Evolutionary conservation across 1,140 invertebrate species (phyloP), one percentile per base, ranked within the genome.

Genomic region (Drosophila nigrodunni): DNA sequence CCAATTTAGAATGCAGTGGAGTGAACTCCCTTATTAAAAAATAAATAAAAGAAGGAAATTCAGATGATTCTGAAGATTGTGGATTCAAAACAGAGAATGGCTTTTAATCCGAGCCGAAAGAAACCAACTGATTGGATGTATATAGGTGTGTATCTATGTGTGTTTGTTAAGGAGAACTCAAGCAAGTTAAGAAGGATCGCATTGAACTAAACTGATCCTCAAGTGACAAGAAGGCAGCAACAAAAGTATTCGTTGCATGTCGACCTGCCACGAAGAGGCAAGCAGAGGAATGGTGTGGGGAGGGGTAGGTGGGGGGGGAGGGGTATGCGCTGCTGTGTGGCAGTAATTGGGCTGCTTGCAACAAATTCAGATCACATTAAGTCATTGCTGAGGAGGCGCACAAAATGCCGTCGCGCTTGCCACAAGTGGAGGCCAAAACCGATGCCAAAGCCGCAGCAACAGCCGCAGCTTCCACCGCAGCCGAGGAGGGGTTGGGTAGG

Each of bases 321-420:
- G 34, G 41, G 41, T 30, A 58, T 37, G 25, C 47, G 41, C 4
- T 67, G 58, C 49, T 68, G 58, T 70, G 68, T 70, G 68, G 71
- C 88, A 80, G 74, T 90, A 82, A 90, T 87, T 90, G 87, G 77
- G 74, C 61, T 62, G 82, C 74, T 72, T 77, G 74, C 82, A 90
- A 90, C 87, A 87, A 90, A 90, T 90, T 90, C 86, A 90, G 82
- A 90, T 87, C 80, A 90, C 87, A 80, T 80, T 87, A 87, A 90
- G 73, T 82, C 87, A 82, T 80, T 89, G 85, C 15, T 57, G 78
- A 65, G 67, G 65, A 69, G 64, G 61, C 66, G 62, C 78, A 90
- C 64, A 85, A 80, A 88, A 85, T 85, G 78, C 72, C 83, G 80
- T 87, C 85, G 83, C 76, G 77, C 71, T 77, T 75, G 82, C 77